Percentiles rank a stretch among this genome's conserved stretches.
Conservation (phyloP, 1,140 invertebrate species). For the Drosophila sp. region DNA sequence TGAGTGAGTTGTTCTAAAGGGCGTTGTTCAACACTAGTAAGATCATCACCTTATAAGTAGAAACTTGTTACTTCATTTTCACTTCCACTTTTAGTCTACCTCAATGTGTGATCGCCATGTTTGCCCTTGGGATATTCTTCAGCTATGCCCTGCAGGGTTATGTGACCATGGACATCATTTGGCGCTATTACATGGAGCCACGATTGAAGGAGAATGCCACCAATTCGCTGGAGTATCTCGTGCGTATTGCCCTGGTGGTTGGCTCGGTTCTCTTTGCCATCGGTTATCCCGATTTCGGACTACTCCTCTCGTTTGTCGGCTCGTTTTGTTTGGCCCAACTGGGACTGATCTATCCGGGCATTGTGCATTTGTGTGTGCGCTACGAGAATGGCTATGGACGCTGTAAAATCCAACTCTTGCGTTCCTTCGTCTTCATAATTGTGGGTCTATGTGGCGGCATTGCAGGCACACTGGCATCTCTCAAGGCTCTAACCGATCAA, state of each 20-base stretch:
- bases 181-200: conserved; percentile 34
- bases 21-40: too few species aligned
- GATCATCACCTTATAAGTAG: too few species aligned
- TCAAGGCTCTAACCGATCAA: neutral
- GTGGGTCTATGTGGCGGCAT: conserved; percentile 44
- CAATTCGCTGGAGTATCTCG: conserved; percentile 29
- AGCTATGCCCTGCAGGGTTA: conserved; percentile 54
- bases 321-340: conserved; percentile 62
- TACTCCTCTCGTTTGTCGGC: conserved; percentile 53
- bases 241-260: conserved; percentile 52
- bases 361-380: conserved; percentile 46
- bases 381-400: conserved; percentile 51
- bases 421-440: conserved; percentile 41
- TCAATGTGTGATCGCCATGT: conserved; percentile 27
- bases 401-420: conserved; percentile 25
- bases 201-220: conserved; percentile 12
- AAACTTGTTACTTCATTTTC: neutral
- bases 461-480: conserved; percentile 35
- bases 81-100: conserved; percentile 13
- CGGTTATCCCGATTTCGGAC: conserved; percentile 47
- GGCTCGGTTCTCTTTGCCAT: conserved; percentile 60
- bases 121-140: conserved; percentile 49
- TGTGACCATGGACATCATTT: conserved; percentile 55
- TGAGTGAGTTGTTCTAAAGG: too few species aligned
- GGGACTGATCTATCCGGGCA: conserved; percentile 55